A percentile compares a stretch with the other conserved stretches of the same genome.
These are phyloP conservation scores for Ispidina lecontei DNA, from an alignment of 2,797 vertebrate species.

Conservation along the genomic window DNA sequence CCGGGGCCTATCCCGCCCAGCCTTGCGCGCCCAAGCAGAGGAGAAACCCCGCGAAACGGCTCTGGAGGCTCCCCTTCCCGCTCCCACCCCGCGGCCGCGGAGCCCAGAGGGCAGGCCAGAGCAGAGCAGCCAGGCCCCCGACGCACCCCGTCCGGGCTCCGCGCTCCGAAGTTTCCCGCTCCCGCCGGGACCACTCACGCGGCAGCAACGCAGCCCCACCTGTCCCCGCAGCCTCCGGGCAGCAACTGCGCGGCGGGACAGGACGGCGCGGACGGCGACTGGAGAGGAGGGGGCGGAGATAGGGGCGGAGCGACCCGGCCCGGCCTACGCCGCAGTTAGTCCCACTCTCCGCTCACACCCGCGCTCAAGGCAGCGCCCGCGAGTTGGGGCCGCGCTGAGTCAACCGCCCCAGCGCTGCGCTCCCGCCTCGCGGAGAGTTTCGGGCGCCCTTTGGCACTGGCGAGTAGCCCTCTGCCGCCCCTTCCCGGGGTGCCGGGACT, in stretches of 20 bases:
- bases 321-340: not conserved
- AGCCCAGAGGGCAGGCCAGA: too few relatives aligned
- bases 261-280: too few relatives aligned
- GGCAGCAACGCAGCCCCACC: rapidly evolving
- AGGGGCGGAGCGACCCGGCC: not conserved
- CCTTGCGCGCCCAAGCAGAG: not conserved
- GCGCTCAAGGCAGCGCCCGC: too few relatives aligned
- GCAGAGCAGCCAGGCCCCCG: not conserved
- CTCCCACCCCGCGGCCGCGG: not conserved
- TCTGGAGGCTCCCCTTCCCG: not conserved
- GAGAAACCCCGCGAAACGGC: not conserved
- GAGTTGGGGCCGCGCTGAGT: not conserved
- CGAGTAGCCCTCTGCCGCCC: not conserved
- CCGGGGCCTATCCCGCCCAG: not conserved
- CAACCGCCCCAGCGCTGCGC: not conserved
- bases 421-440: not conserved
- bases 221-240: not conserved
- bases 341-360: too few relatives aligned
- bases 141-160: not conserved
- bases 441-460: too few relatives aligned
- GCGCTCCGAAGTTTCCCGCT: not conserved
- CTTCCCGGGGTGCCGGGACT: not conserved
- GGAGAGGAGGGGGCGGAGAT: not conserved
- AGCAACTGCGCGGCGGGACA: not conserved
- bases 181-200: not conserved